Conservation (phyloP, 2,113 vertebrate genomes). For the Glareola pratincola region DNA sequence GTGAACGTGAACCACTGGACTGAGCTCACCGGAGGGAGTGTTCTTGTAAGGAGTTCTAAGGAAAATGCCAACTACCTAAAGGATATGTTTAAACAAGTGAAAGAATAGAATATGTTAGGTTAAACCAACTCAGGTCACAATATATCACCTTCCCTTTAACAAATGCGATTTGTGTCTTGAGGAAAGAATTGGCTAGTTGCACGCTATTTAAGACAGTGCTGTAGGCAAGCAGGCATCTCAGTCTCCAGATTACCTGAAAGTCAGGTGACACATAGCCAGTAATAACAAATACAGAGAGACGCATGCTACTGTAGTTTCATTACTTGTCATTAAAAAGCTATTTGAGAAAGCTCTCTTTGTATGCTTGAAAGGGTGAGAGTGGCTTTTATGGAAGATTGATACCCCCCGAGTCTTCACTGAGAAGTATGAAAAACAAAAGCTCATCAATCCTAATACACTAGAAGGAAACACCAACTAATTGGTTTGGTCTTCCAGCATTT, state of each 20-base stretch:
- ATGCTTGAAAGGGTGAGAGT: not conserved
- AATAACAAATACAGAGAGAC: not conserved
- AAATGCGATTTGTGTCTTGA: not conserved
- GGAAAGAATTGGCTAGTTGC: not conserved
- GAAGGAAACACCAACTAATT: not conserved
- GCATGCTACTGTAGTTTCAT: not conserved
- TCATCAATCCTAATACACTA: not conserved
- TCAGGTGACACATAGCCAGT: not conserved
- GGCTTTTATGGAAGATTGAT: not conserved
- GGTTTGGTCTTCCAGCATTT: not conserved
- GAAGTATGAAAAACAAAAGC: not conserved
- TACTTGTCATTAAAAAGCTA: not conserved
- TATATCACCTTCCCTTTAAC: not conserved
- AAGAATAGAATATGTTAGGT: not conserved
- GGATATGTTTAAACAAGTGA: constrained; percentile 2
- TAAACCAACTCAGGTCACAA: not conserved
- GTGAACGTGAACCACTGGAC: not conserved
- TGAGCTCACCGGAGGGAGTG: not conserved
- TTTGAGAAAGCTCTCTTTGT: not conserved
- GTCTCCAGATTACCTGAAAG: not conserved
- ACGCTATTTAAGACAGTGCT: not conserved
- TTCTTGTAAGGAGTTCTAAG: not conserved
- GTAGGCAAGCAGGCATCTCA: not conserved
- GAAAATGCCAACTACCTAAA: not conserved
- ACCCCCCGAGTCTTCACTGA: not conserved